Percentiles rank a stretch among this genome's conserved stretches.
phyloP scores from a whole-genome alignment of 2,113 vertebrate species.

The Pseudonaja textilis region DNA sequence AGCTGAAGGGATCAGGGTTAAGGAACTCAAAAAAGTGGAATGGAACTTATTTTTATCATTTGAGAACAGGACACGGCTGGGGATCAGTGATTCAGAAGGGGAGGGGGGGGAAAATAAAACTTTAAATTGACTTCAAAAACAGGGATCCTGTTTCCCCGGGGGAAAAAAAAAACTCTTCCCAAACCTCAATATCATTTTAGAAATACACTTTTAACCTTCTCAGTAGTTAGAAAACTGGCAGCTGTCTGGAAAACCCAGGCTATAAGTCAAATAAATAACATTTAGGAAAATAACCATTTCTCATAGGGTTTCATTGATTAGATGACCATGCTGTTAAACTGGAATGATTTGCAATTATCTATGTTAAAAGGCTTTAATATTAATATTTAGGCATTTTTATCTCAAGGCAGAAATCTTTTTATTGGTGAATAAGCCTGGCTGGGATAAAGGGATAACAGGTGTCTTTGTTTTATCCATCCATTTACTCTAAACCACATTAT shows the following conservation, averaged over 20 bases:
- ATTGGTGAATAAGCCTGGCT: background rate
- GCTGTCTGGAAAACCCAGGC: background rate
- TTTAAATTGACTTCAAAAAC: background rate
- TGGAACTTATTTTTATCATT: background rate
- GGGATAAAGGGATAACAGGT: background rate
- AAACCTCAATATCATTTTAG: background rate
- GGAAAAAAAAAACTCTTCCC: background rate
- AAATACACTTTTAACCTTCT: background rate
- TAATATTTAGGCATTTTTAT: background rate
- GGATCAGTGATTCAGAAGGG: background rate
- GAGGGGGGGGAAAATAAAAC: background rate
- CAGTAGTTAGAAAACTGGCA: background rate
- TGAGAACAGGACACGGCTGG: background rate
- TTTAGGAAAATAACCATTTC: background rate
- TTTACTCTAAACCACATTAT: background rate
- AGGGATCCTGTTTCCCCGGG: background rate
- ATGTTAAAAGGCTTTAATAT: background rate
- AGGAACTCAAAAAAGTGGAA: constrained; percentile 70
- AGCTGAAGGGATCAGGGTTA: constrained; percentile 83
- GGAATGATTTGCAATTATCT: background rate
- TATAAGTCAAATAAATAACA: background rate
- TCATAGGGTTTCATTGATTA: background rate
- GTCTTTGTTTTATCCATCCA: background rate
- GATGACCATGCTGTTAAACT: background rate
- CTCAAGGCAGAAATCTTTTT: background rate